Evolutionary conservation across 2,113 vertebrate genomes (phyloP), one percentile per base, ranked within the genome.

Genomic region (Siniperca chuatsi): DNA sequence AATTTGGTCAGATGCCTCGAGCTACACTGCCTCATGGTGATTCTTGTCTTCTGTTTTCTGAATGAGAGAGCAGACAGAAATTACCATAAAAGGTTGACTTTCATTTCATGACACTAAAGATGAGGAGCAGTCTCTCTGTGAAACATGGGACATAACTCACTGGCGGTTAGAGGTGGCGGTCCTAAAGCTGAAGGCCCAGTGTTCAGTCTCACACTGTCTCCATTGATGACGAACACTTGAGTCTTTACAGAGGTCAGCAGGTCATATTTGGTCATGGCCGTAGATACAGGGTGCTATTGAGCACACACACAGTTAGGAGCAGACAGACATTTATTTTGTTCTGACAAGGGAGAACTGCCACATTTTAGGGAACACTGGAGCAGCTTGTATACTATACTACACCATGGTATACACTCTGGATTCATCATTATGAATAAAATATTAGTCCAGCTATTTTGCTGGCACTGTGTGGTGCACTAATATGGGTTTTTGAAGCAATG

Each of bases 181-280:
- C 57, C 54, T 62, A 18, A 65, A 81, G 75, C 86, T 89, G 81
- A 79, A 55, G 71, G 86, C n/a, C 57, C 84, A 82, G 74, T 87
- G 84, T 93, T 93, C 77, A 18, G 72, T 13, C 54, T 78, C 71
- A 93, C 83, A 92, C 87, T 87, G 79, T 76, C 44, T 76, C 85
- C 75, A 91, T 93, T 93, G 92, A 88, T 84, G 87, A 90, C 64
- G 6, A 65, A 73, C 29, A 61, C 66, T 64, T 16, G 15, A 62
- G 83, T 77, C 78, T 83, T 79, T 40, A n/a, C 50, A 37, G 76
- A 68, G 92, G 90, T 87, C 77, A 74, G 25, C 12, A 55, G 90
- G 92, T 89, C 79, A 67, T 86, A 76, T 89, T 87, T 89, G 62
- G 68, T 72, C 79, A 76, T 48, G 76, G 68, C n/a, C 15, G 13